A percentile compares a stretch with the other conserved stretches of the same genome.
phyloP scores from a whole-genome alignment of 2,888 invertebrate species.

The Andrena minutula region DNA sequence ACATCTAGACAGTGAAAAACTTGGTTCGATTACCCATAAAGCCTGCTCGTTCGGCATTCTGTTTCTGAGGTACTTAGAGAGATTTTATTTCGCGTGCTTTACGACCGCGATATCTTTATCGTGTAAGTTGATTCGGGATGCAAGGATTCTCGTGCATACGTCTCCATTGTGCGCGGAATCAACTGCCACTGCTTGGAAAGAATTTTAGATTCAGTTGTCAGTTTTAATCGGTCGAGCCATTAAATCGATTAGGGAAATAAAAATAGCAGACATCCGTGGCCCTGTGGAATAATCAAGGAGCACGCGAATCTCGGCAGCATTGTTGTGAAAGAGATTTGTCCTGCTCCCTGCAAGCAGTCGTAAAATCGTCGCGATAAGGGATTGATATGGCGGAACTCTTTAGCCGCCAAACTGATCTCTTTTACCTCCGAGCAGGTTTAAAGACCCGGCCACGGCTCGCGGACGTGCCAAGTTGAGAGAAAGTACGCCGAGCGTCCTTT shows the following conservation, averaged over 20 bases:
- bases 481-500: constrained; percentile 76
- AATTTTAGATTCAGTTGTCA: background rate
- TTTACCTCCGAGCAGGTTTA: constrained; percentile 66
- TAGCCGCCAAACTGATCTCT: constrained; percentile 62
- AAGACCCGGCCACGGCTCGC: constrained; percentile 65
- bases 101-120: constrained; percentile 67
- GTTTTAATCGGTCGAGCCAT: background rate
- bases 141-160: constrained; percentile 49
- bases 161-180: background rate
- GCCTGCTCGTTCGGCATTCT: constrained; percentile 74
- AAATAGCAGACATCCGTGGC: no score
- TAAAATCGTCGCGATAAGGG: constrained; percentile 38
- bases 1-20: constrained; percentile 78
- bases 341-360: background rate
- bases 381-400: constrained; percentile 30
- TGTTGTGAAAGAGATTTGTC: background rate
- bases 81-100: constrained; percentile 77
- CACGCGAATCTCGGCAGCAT: background rate
- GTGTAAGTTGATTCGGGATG: constrained; percentile 52
- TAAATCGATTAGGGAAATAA: background rate
- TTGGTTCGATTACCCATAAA: constrained; percentile 79
- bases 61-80: constrained; percentile 75
- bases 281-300: no score
- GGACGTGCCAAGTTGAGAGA: constrained; percentile 78
- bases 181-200: background rate